Conservation (phyloP, 2,888 invertebrate genomes). For the Epistrophe grossulariae region DNA sequence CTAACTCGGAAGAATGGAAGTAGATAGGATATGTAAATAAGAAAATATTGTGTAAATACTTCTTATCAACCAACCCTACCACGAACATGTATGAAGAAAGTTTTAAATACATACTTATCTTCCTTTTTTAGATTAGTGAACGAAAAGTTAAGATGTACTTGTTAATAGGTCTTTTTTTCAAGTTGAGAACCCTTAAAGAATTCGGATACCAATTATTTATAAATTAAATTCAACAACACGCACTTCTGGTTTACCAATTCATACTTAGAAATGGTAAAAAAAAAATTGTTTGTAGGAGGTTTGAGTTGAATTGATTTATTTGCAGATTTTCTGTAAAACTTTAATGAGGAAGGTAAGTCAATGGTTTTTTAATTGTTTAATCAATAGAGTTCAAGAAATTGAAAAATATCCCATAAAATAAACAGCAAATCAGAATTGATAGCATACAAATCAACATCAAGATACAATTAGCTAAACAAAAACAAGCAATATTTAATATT, state of each 20-base stretch:
- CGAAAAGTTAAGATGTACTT: not conserved
- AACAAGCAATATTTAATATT: too few species aligned
- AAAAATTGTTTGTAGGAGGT: not conserved
- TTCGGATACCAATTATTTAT: not conserved
- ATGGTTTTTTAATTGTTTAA: too few species aligned
- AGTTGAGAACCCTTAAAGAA: not conserved
- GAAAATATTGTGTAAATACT: slow-evolving; percentile 2
- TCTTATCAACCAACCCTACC: not conserved
- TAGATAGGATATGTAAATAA: slow-evolving; percentile 14
- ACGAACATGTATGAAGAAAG: not conserved
- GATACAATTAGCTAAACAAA: too few species aligned
- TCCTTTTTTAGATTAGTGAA: not conserved
- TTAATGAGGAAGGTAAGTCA: too few species aligned
- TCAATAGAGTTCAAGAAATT: too few species aligned
- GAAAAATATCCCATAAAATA: too few species aligned
- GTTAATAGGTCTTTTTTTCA: not conserved
- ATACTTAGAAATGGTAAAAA: not conserved
- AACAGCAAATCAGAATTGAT: too few species aligned
- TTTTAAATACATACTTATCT: not conserved
- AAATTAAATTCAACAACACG: not conserved
- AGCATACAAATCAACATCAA: too few species aligned
- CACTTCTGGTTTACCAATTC: not conserved
- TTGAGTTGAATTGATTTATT: not conserved
- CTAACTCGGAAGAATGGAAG: not conserved
- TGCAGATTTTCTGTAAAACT: too few species aligned